Evolutionary conservation across 35 echinoderm and acorn worm genomes (phyloP), one percentile per base, ranked within the genome.

Genomic region (Apostichopus japonicus): DNA sequence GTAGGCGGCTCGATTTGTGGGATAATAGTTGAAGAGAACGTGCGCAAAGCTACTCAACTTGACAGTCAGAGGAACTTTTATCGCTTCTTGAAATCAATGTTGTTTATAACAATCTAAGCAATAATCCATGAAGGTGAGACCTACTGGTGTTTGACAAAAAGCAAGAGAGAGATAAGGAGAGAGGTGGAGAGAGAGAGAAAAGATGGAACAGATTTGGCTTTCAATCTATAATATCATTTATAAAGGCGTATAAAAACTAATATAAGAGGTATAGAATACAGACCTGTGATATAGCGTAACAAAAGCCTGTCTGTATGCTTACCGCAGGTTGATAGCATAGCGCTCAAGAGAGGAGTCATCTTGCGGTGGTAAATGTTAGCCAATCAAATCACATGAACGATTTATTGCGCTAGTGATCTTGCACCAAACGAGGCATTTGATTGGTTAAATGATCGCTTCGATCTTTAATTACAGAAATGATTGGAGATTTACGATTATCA

Each of bases 361-460:
- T 75, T 1, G 33, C 33, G 33, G 33, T 23, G 15, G 21, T 75
- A n/a, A 61, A n/a, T 75, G 71, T 23, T 54, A 58, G 81, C 81
- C 81, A 84, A 84, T 84, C 81, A 84, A 84, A 84, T 57, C 81
- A 23, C 56, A 84, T 84, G 81, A 84, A 84, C 53, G 51, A 58
- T 57, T 57, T 84, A 84, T 58, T 84, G 56, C 21, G 53, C 54
- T 57, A 55, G 56, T 84, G 81, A 58, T 23, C 16, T 84, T 11
- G 17, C 8, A 17, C 6, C 7, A 59, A 84, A 57, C 81, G 81
- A 56, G 14, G 51, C 53, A 23, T 11, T 55, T 22, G 53, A 84
- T 84, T 84, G 81, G 81, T 84, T 84, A 54, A 75, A 75, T 23
- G 15, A 84, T 57, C n/a, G 16, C 33, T 52, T 54, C 51, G 27